These are phyloP conservation scores for Drosophila sulfurigaster DNA, from an alignment of 1,140 invertebrate species.

Conservation along the genomic window DNA sequence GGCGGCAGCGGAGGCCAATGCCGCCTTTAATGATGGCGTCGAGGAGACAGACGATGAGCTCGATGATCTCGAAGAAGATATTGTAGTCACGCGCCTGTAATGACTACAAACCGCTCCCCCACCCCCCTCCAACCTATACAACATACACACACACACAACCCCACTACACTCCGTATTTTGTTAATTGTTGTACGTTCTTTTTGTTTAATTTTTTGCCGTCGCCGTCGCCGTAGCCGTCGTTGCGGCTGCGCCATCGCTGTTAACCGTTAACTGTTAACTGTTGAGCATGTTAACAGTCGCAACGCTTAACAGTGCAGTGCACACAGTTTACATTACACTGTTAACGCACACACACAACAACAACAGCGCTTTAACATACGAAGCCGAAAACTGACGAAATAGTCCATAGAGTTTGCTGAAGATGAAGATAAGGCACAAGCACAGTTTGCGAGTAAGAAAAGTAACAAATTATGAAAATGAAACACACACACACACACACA, in stretches of 20 bases:
- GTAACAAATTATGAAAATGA: slow-evolving; percentile 6
- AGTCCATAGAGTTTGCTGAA: not conserved
- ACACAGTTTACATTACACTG: slow-evolving; percentile 21
- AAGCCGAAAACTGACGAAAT: not conserved
- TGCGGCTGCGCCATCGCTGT: slow-evolving; percentile 20
- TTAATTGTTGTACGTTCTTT: slow-evolving; percentile 65
- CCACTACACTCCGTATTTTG: slow-evolving; percentile 25
- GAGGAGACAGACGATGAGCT: slow-evolving; percentile 93
- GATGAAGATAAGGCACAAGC: slow-evolving; percentile 41
- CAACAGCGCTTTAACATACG: slow-evolving; percentile 12
- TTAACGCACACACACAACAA: slow-evolving; percentile 19
- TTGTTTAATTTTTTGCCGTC: slow-evolving; percentile 60
- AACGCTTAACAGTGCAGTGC: slow-evolving; percentile 2
- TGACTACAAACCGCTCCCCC: slow-evolving; percentile 1
- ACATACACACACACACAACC: no score
- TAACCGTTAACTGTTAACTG: slow-evolving; percentile 14
- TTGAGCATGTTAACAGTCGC: slow-evolving; percentile 13
- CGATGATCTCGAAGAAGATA: slow-evolving; percentile 93
- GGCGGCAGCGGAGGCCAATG: slow-evolving; percentile 85
- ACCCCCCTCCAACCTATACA: no score
- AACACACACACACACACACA: not conserved
- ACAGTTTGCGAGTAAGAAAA: not conserved
- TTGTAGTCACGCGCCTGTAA: slow-evolving; percentile 93
- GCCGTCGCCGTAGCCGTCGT: slow-evolving; percentile 21
- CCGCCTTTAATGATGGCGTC: slow-evolving; percentile 76